Conservation (phyloP, 2,113 vertebrate species). For the Porphyrio hochstetteri region DNA sequence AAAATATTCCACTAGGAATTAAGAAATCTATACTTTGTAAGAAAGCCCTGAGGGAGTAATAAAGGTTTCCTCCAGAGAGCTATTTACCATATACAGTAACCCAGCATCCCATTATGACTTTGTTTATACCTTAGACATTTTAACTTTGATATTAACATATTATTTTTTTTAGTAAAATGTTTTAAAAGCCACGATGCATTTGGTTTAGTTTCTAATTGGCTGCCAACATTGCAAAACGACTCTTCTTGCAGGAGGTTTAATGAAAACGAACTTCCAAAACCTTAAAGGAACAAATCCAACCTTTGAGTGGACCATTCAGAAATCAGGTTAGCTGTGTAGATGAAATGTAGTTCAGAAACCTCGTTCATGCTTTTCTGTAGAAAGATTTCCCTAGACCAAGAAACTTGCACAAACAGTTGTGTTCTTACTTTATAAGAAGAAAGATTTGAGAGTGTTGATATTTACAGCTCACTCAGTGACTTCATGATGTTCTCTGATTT, state of each 20-base stretch:
- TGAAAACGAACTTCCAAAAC: background rate
- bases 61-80: slow-evolving; percentile 75
- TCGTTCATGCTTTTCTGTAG: rapidly evolving
- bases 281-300: background rate
- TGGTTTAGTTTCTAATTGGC: slow-evolving; percentile 61
- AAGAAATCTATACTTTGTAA: slow-evolving; percentile 76
- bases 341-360: background rate
- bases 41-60: slow-evolving; percentile 76
- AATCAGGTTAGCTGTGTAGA: background rate
- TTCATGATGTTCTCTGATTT: background rate
- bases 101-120: slow-evolving; percentile 56
- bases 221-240: background rate
- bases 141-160: slow-evolving; percentile 45
- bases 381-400: background rate
- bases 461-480: background rate
- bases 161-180: background rate
- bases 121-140: slow-evolving; percentile 70
- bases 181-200: slow-evolving; percentile 58
- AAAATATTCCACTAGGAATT: slow-evolving; percentile 81
- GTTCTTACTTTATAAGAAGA: background rate
- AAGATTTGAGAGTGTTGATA: background rate
- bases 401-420: background rate
- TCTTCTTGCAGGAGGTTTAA: background rate
- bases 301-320: background rate
- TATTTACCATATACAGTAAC: slow-evolving; percentile 71